phyloP scores from a whole-genome alignment of 1,140 invertebrate species.

The Diorhabda carinulata region DNA sequence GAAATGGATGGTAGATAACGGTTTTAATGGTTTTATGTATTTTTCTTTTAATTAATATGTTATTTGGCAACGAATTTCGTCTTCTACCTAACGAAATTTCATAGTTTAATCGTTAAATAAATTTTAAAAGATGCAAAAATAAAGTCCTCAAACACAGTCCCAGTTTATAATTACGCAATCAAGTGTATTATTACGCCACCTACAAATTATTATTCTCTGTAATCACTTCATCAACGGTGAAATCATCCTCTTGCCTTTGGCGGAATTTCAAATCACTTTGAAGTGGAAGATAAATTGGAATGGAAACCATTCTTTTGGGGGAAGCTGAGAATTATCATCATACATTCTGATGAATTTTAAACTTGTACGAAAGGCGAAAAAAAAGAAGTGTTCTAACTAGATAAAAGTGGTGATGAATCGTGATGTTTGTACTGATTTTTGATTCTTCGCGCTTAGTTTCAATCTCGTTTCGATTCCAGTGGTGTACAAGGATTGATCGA shows the following conservation, averaged over 20 bases:
- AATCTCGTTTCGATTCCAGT: background rate
- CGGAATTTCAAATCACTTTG: background rate
- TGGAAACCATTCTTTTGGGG: background rate
- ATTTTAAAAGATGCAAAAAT: too few species aligned
- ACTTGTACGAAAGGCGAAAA: background rate
- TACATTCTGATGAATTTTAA: background rate
- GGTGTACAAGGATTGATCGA: too few species aligned
- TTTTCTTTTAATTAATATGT: too few species aligned
- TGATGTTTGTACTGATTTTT: background rate
- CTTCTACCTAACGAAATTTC: too few species aligned
- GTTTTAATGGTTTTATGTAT: too few species aligned
- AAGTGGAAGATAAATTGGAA: background rate
- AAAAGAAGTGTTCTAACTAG: too few species aligned
- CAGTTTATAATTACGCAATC: background rate
- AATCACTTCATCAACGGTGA: slow-evolving; percentile 2
- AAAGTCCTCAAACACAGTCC: background rate
- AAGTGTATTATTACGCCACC: background rate
- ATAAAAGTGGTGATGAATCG: background rate
- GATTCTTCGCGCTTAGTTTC: background rate
- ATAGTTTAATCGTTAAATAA: too few species aligned
- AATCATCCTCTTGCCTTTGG: background rate
- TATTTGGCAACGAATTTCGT: too few species aligned
- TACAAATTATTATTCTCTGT: slow-evolving; percentile 1
- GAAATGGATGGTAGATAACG: too few species aligned
- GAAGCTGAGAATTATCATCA: background rate